Conservation (phyloP, 2,888 invertebrate species). For the Cyrtodaria siliqua region DNA sequence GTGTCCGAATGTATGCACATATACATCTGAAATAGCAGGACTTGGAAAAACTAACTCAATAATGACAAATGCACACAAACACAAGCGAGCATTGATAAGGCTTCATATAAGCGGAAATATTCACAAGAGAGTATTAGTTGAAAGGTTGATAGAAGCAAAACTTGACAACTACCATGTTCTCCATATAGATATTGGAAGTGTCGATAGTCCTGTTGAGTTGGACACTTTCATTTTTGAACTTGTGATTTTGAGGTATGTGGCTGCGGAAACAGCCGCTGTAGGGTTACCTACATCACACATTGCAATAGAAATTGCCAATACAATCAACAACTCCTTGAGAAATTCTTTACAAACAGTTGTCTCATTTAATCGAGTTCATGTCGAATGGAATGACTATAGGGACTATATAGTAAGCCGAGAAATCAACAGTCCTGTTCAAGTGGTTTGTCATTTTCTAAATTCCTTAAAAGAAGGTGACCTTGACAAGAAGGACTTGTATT, state of each 20-base stretch:
- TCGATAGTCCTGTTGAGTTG: conserved; percentile 53
- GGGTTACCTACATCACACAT: conserved; percentile 51
- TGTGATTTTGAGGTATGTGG: conserved; percentile 56
- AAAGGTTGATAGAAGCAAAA: conserved; percentile 35
- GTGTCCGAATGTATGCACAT: conserved; percentile 48
- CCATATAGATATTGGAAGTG: conserved; percentile 69
- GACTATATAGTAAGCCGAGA: conserved; percentile 62
- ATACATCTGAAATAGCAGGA: conserved; percentile 67
- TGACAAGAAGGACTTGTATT: conserved; percentile 56
- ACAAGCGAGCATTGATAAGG: conserved; percentile 24
- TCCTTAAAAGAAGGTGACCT: conserved; percentile 34
- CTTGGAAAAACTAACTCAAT: conserved; percentile 67
- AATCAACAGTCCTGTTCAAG: conserved; percentile 68
- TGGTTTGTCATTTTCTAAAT: conserved; percentile 69
- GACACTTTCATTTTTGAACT: conserved; percentile 71
- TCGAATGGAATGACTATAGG: conserved; percentile 56
- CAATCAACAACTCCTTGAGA: conserved; percentile 59
- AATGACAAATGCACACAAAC: conserved; percentile 34
- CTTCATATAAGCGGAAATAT: conserved; percentile 71
- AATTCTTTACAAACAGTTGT: conserved; percentile 65
- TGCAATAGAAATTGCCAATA: conserved; percentile 70
- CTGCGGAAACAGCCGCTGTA: conserved; percentile 42
- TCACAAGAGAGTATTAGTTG: conserved; percentile 41
- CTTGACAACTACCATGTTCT: conserved; percentile 48
- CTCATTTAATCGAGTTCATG: conserved; percentile 53